Conservation (phyloP, 2,113 vertebrate genomes). For the Oreochromis aureus region DNA sequence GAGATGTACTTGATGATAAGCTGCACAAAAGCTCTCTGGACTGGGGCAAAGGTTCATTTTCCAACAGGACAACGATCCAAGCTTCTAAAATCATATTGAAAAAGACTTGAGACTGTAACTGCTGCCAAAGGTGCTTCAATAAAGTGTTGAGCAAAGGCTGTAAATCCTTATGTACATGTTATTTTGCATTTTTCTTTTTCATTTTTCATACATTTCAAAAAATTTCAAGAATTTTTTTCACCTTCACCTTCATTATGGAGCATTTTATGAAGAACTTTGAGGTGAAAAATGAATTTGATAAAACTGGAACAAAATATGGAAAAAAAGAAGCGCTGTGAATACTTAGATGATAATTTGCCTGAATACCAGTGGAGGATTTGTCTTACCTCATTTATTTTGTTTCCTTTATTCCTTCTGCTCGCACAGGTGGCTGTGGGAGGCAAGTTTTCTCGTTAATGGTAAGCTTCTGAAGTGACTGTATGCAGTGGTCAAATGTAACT, state of each 20-base stretch:
- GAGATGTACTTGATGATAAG: not conserved
- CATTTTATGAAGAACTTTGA: not conserved
- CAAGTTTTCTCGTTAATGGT: slow-evolving; percentile 62
- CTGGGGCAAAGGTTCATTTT: not conserved
- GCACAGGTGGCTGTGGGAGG: slow-evolving; percentile 55
- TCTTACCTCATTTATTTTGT: not conserved
- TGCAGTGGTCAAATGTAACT: not conserved
- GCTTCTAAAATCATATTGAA: not conserved
- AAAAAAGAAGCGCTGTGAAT: not conserved
- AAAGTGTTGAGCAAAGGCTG: not conserved
- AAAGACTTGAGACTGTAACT: not conserved
- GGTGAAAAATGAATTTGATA: not conserved
- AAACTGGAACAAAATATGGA: not conserved
- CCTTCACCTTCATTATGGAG: not conserved
- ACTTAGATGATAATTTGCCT: not conserved
- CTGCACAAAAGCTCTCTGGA: not conserved
- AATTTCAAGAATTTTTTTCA: not conserved
- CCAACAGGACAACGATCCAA: not conserved
- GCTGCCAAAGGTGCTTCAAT: not conserved
- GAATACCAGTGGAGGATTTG: not conserved
- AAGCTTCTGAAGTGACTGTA: slow-evolving; percentile 7
- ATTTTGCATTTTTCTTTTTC: not conserved
- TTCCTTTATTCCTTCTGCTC: not conserved
- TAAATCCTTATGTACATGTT: not conserved
- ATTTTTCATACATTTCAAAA: not conserved